phyloP scores from a whole-genome alignment of 1,140 invertebrate genomes.

The Physella acuta region DNA sequence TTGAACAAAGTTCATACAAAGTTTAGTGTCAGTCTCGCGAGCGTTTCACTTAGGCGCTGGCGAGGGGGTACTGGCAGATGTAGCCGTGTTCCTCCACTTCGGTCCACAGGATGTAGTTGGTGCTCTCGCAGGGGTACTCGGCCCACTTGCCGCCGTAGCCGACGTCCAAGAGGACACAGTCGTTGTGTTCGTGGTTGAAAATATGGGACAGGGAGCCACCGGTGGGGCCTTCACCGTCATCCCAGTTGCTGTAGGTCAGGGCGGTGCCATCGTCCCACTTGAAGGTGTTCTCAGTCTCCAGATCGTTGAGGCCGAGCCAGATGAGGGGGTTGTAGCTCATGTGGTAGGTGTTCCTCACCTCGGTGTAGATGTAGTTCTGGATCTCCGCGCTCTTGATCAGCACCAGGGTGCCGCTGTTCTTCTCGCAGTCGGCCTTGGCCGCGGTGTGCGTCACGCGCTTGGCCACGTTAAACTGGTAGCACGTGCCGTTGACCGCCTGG shows the following conservation, averaged over 20 bases:
- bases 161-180: slow-evolving; percentile 6
- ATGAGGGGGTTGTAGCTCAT: not conserved
- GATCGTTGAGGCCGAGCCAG: slow-evolving; percentile 14
- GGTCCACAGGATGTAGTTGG: not conserved
- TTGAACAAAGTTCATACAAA: no score
- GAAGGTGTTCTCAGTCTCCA: not conserved
- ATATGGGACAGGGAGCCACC: not conserved
- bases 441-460: not conserved
- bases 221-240: not conserved
- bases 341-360: not conserved
- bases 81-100: not conserved
- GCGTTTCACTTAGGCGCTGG: not conserved
- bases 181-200: not conserved
- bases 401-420: slow-evolving; percentile 3
- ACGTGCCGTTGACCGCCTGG: not conserved
- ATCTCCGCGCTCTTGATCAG: slow-evolving; percentile 9
- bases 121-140: slow-evolving; percentile 11
- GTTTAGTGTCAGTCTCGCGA: no score
- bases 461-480: slow-evolving; percentile 7
- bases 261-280: slow-evolving; percentile 8
- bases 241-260: not conserved
- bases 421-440: slow-evolving; percentile 4
- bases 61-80: not conserved
- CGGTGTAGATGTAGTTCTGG: not conserved
- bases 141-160: not conserved